phyloP scores from a whole-genome alignment of 2,888 invertebrate species.

The Drosophila pseudotalamancana region DNA sequence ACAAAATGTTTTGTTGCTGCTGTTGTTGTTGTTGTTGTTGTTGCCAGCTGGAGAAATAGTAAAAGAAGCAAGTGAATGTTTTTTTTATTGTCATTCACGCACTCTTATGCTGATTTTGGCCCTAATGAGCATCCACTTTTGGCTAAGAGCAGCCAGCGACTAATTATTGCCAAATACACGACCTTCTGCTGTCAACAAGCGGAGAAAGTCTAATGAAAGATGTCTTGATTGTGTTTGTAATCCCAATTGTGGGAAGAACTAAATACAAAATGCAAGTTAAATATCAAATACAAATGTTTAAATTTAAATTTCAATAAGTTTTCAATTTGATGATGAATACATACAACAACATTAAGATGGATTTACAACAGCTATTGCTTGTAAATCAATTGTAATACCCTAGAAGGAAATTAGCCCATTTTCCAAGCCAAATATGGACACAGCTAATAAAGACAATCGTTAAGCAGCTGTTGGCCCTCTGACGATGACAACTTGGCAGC shows the following conservation, averaged over 20 bases:
- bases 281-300: not conserved
- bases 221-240: not conserved
- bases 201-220: slow-evolving; percentile 3
- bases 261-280: too few species aligned
- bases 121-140: slow-evolving; percentile 49
- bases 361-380: not conserved
- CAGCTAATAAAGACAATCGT: slow-evolving; percentile 45
- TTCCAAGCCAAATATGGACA: slow-evolving; percentile 28
- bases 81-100: not conserved
- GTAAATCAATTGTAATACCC: slow-evolving; percentile 14
- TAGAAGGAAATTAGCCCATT: slow-evolving; percentile 23
- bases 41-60: slow-evolving; percentile 2
- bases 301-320: too few species aligned
- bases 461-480: slow-evolving; percentile 38
- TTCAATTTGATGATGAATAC: not conserved
- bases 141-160: slow-evolving; percentile 3
- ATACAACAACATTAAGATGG: too few species aligned
- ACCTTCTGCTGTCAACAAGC: slow-evolving; percentile 3
- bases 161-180: slow-evolving; percentile 32
- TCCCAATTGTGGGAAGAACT: too few species aligned
- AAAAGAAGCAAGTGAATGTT: slow-evolving; percentile 26
- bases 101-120: slow-evolving; percentile 52
- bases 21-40: too few species aligned
- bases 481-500: slow-evolving; percentile 26
- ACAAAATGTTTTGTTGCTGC: too few species aligned